A percentile compares a stretch with the other conserved stretches of the same genome.
These are phyloP conservation scores for Astur gentilis DNA, from an alignment of 2,113 vertebrate species.

Conservation along the genomic window DNA sequence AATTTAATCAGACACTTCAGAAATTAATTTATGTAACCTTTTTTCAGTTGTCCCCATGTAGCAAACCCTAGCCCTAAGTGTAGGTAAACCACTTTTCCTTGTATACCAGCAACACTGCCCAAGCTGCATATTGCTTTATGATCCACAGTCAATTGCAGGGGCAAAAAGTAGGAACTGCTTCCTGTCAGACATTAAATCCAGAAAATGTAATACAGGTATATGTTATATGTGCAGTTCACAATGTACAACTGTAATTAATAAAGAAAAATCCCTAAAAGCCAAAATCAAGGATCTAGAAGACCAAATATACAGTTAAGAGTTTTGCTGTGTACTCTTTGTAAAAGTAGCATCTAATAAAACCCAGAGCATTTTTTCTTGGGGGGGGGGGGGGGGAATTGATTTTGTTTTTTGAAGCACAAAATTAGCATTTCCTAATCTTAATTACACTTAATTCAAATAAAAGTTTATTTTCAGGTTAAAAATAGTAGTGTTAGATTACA, in stretches of 20 bases:
- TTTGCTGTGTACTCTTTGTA: background rate
- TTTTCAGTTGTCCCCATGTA: background rate
- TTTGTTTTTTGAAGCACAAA: background rate
- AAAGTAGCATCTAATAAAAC: background rate
- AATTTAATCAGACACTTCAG: background rate
- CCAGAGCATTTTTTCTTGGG: background rate
- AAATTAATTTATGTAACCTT: background rate
- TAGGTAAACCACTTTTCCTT: background rate
- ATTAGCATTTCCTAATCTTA: background rate
- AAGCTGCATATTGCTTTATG: background rate
- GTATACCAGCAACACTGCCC: background rate
- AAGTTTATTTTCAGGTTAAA: background rate
- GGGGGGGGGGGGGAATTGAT: too few relatives aligned
- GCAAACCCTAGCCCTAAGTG: background rate
- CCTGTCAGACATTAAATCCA: background rate
- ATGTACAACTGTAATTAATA: background rate
- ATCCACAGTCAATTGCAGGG: background rate
- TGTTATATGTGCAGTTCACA: background rate
- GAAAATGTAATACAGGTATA: background rate
- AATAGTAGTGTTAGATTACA: background rate
- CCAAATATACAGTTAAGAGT: background rate
- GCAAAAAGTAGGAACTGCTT: background rate
- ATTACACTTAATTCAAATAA: background rate
- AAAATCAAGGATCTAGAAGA: background rate
- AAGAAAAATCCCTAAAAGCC: background rate